A percentile compares a stretch with the other conserved stretches of the same genome.
Evolutionary conservation across 2,888 invertebrate genomes (phyloP).

Genomic region (Zaprionus bogoriensis): DNA sequence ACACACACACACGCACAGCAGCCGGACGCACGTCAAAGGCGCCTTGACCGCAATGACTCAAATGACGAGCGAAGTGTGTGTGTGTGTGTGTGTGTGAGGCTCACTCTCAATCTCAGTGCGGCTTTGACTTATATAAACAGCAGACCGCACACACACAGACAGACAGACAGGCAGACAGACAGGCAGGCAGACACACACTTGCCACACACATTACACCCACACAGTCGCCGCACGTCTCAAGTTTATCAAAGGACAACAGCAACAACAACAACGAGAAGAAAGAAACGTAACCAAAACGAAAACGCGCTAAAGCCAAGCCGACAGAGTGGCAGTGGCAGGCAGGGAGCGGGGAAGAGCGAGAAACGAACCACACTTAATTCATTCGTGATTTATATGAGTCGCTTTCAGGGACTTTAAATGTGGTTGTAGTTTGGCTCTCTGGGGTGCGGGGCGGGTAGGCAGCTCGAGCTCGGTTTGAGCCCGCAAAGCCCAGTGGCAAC

Average conservation of each 20-base stretch:
- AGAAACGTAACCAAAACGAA: conserved; percentile 15
- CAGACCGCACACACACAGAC: conserved; percentile 38
- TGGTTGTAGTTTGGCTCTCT: conserved; percentile 31
- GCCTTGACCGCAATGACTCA: conserved; percentile 75
- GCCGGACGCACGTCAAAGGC: conserved; percentile 40
- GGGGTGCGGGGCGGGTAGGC: background rate
- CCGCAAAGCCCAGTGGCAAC: conserved; percentile 45
- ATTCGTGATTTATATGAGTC: conserved; percentile 78
- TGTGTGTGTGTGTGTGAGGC: conserved; percentile 1
- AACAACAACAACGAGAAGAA: too few species aligned
- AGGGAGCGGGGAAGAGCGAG: conserved; percentile 14
- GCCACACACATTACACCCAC: conserved; percentile 34
- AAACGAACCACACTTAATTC: conserved; percentile 71
- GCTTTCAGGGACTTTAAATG: conserved; percentile 71
- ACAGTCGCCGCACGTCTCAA: conserved; percentile 67
- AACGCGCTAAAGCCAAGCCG: conserved; percentile 16
- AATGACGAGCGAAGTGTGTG: conserved; percentile 42
- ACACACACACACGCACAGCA: conserved; percentile 30
- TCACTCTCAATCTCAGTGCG: conserved; percentile 41
- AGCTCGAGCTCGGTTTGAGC: conserved; percentile 2
- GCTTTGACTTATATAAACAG: conserved; percentile 65
- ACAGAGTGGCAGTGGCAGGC: background rate
- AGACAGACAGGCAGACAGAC: conserved; percentile 7
- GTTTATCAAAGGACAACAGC: conserved; percentile 72
- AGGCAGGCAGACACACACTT: conserved; percentile 4